Base-by-base conservation (phyloP, 2,888 invertebrate genomes). In the Dione vanillae region DNA sequence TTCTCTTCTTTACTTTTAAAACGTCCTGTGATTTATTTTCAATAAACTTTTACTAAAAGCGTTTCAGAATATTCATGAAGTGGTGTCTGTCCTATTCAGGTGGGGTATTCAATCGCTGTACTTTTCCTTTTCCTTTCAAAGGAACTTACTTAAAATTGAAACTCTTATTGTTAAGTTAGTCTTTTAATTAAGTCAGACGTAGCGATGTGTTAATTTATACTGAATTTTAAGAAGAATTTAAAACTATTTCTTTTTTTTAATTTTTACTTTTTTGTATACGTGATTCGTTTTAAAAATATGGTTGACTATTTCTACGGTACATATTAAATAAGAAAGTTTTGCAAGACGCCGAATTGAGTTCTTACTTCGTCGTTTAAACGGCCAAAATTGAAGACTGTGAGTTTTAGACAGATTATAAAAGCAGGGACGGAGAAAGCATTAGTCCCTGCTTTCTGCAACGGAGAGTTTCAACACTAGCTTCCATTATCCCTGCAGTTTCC, bases 41-140 rank as follows among this genome's bases (percentile, higher is more conserved):
- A 91, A 91, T 91, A 90, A 91, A 88, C 84, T 89, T 85, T 79
- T 75, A 82, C 83, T 90, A 87, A 92, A 89, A 90, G 88, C 87
- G 77, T 87, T 83, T 82, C 83, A 81, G 91, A 92, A 92, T 93
- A 93, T 93, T 93, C 91, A 93, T 91, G 90, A 88, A 84, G 80
- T 83, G 85, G 80, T 83, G 85, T 88, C 88, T 88, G 82, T 88
- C 88, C 87, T 86, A 90, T 92, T 87, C 93, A 93, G 91, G 92
- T 91, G 85, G 85, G 89, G 87, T 84, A 80, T 89, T 84, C 85
- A 84, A 85, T 86, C 79, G 82, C 81, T 80, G 82, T 80, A 83
- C 84, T 82, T 83, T 40, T 82, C 81, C 81, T 77, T 74, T 71
- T 76, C 73, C 73, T 80, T 83, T 80, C 56, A 61, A 81, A 81